A percentile compares a stretch with the other conserved stretches of the same genome.
These are phyloP conservation scores for Pristionchus maxplancki DNA, from an alignment of 2,888 invertebrate genomes.

Conservation along the genomic window DNA sequence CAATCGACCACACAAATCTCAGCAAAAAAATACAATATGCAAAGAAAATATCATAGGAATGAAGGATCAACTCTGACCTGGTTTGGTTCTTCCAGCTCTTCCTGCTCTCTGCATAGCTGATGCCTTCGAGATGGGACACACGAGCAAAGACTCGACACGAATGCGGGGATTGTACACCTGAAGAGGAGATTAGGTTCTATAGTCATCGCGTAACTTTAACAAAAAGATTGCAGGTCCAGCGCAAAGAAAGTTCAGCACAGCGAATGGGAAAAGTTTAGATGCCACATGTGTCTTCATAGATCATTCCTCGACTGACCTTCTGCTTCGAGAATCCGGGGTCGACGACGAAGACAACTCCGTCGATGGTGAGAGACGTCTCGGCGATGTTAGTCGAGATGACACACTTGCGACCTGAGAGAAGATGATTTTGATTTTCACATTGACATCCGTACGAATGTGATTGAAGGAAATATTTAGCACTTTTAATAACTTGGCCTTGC, in stretches of 20 bases:
- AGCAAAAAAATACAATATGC: not conserved
- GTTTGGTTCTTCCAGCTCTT: constrained; percentile 96
- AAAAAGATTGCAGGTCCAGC: too few species aligned
- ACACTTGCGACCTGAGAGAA: constrained; percentile 73
- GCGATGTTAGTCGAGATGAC: constrained; percentile 99
- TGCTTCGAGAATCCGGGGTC: constrained; percentile 99
- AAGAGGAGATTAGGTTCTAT: not conserved
- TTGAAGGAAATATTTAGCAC: not conserved
- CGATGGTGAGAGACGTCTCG: constrained; percentile 98
- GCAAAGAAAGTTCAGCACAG: too few species aligned
- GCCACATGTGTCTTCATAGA: too few species aligned
- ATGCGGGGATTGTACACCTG: constrained; percentile 88
- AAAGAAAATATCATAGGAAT: not conserved
- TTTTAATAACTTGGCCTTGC: too few species aligned
- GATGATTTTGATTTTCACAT: not conserved
- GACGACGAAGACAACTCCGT: constrained; percentile 99
- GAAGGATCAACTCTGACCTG: constrained; percentile 78
- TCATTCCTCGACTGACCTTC: constrained; percentile 85
- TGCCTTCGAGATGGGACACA: constrained; percentile 98
- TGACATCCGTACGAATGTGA: too few species aligned
- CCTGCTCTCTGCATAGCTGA: constrained; percentile 98
- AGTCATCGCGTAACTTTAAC: too few species aligned
- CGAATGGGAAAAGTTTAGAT: too few species aligned
- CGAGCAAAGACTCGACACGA: constrained; percentile 95
- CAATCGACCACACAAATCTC: not conserved